Evolutionary conservation across 2,113 vertebrate genomes (phyloP), one percentile per base, ranked within the genome.

Genomic region (Anoplopoma fimbria): DNA sequence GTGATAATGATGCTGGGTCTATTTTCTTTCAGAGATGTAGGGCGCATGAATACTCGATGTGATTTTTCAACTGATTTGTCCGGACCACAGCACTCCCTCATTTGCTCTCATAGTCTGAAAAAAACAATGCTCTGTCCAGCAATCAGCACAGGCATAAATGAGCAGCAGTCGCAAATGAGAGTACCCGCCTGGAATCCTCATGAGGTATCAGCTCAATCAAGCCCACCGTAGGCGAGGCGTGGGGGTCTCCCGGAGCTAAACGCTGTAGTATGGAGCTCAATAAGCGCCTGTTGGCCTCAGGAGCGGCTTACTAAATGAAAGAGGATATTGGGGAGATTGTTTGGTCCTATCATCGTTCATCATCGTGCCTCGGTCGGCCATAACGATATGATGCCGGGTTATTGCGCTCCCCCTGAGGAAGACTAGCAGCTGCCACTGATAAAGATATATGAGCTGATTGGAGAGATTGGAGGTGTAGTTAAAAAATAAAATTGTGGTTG

Each of bases 241-340:
- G 61, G 0, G 1, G 62, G 45, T 68, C 83, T n/a, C 81, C 71
- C 0, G 40, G 34, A 89, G 89, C 85, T 75, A 76, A 85, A 77
- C 3, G 13, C 70, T 81, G 70, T 33, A 33, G 70, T 38, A 21
- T 9, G 4, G 45, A 78, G 84, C 87, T 60, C 57, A 83, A 76
- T 80, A 83, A 84, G 77, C 25, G 45, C n/a, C 77, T 55, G 55
- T 27, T 68, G 79, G 85, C 82, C 89, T 84, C 34, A 1, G 80
- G 75, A 87, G 83, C 69, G 19, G 81, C 83, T 82, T 60, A 72
- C 74, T 81, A 89, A 92, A 91, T 88, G 83, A 89, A 89, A 86
- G 79, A 88, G 86, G 83, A 87, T 73, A 83, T 88, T 85, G 87
- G 78, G 78, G 74, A 90, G 86, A 90, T 84, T 84, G 86, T 86